These are phyloP conservation scores for Chiloscyllium plagiosum DNA, from an alignment of 2,113 vertebrate species.

Conservation along the genomic window DNA sequence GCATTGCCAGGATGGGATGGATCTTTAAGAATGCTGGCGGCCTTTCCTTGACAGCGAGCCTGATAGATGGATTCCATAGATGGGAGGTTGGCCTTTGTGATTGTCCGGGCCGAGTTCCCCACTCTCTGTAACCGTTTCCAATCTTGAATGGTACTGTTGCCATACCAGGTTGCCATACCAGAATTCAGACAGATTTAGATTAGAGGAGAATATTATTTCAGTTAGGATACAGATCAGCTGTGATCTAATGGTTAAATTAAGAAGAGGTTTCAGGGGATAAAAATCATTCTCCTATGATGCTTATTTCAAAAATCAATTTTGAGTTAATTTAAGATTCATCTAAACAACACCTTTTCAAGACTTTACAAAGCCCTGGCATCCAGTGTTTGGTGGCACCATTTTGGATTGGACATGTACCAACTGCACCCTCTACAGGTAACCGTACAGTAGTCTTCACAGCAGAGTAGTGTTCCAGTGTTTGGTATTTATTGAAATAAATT, in stretches of 20 bases:
- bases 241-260: not conserved
- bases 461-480: not conserved
- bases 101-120: no score
- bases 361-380: not conserved
- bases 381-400: not conserved
- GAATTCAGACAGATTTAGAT: no score
- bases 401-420: not conserved
- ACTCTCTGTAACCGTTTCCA: no score
- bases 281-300: not conserved
- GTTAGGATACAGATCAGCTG: not conserved
- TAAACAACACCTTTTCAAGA: not conserved
- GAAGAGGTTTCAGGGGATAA: not conserved
- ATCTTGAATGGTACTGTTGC: no score
- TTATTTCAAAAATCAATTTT: not conserved
- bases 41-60: no score
- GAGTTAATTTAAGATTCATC: not conserved
- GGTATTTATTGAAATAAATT: not conserved
- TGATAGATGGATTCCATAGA: no score
- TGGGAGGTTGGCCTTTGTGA: no score
- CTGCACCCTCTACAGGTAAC: not conserved
- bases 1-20: no score
- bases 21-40: no score
- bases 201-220: no score
- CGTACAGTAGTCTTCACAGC: not conserved
- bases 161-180: no score